These are phyloP conservation scores for human DNA, from an alignment of 2,113 vertebrate genomes.

Conservation along the genomic window DNA sequence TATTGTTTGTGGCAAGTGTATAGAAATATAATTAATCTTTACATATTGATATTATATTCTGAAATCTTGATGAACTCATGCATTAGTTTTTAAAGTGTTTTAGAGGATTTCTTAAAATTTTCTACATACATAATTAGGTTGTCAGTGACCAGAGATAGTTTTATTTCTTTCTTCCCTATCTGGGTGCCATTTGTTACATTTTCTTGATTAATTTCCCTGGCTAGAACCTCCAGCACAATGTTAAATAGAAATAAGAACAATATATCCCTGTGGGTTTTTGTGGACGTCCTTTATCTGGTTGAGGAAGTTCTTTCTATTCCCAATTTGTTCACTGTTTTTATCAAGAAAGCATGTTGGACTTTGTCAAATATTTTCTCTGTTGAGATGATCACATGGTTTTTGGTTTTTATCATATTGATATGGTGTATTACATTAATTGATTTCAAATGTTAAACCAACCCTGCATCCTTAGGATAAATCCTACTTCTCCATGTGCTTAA, in stretches of 20 bases:
- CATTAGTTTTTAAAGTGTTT: background rate
- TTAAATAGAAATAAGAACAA: background rate
- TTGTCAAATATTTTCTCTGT: background rate
- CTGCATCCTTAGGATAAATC: background rate
- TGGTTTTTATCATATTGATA: background rate
- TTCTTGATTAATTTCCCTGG: background rate
- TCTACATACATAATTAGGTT: background rate
- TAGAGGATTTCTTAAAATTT: background rate
- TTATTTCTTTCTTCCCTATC: background rate
- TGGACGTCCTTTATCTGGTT: background rate
- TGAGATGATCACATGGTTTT: background rate
- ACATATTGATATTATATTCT: background rate
- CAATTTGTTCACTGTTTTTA: background rate
- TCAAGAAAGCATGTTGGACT: background rate
- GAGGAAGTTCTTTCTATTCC: background rate
- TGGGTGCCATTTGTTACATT: background rate
- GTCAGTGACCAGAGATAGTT: background rate
- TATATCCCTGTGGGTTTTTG: background rate
- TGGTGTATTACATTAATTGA: background rate
- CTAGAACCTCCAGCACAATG: background rate
- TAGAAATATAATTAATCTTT: background rate
- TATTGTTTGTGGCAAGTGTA: background rate
- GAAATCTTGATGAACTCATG: background rate
- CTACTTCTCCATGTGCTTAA: background rate
- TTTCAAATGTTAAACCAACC: constrained; percentile 3